Base-by-base conservation (phyloP, 2,113 vertebrate genomes). In the Alouatta palliata region DNA sequence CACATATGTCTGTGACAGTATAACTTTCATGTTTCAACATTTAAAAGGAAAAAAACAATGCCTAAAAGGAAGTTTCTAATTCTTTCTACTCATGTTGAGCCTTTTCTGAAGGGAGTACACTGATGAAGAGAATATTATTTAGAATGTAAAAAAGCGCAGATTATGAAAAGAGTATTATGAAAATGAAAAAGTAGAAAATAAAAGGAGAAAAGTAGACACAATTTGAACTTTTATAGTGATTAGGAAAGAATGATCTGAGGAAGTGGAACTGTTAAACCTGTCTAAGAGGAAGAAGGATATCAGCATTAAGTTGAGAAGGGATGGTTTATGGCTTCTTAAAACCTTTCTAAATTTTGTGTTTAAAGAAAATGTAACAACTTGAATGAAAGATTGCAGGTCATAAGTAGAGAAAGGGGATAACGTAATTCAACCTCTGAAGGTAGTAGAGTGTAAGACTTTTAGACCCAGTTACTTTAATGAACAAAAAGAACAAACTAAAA, bases 351-450 rank as follows among this genome's bases (percentile, higher is more conserved):
- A 75, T 3, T 58, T 64, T 94, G 17, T 1, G 5, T 70, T 90
- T 82, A 66, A 91, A 43, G 30, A 91, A 82, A 56, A 89, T 58
- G 0, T 5, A 30, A 66, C 2, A 47, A 5, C 1, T 79, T 86
- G n/a, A 93, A 49, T 35, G 52, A 91, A 85, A 76, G 14, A 73
- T 49, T 35, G 6, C 11, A 56, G 19, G 12, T 1, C 8, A 3
- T 12, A 2, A 27, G 2, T 4, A 0, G 1, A 9, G 5, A 25
- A 86, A 21, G 3, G 8, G 35, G 1, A 40, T 71, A 49, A 11
- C 56, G 10, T 5, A n/a, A 77, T 68, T 23, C 1, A 76, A 6
- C 0, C 32, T 82, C 6, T 86, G 17, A 68, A 68, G 30, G 25
- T 47, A 27, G 2, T 13, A 8, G 21, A 58, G 0, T 12, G 1